Evolutionary conservation across 2,113 vertebrate genomes (phyloP).

Genomic region (Xiphias gladius): DNA sequence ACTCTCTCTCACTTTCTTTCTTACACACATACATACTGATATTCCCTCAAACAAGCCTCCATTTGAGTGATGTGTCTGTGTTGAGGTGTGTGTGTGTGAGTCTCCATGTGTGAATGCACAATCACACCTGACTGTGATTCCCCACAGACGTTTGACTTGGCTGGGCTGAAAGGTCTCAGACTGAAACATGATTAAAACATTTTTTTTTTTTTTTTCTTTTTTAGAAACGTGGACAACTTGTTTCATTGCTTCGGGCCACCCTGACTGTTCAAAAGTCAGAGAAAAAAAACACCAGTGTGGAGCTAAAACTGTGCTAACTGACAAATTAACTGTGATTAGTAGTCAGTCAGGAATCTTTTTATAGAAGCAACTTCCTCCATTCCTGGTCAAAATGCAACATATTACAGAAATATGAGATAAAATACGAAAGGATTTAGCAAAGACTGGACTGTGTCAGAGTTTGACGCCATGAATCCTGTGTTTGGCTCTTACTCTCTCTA

Average conservation of each 20-base stretch:
- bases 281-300: neutral
- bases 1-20: conserved; percentile 12
- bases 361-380: neutral
- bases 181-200: conserved; percentile 5
- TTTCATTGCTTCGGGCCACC: neutral
- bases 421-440: neutral
- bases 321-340: conserved; percentile 22
- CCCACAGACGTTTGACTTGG: conserved; percentile 11
- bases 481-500: neutral
- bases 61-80: conserved; percentile 13
- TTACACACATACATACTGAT: conserved; percentile 19
- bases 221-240: neutral
- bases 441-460: neutral
- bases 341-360: neutral
- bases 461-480: neutral
- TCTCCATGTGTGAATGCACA: conserved; percentile 26
- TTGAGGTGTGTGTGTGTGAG: conserved; percentile 1
- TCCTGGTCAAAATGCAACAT: neutral
- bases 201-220: neutral
- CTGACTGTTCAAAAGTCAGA: neutral
- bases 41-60: conserved; percentile 9
- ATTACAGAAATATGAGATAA: neutral
- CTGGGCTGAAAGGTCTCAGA: neutral
- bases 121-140: conserved; percentile 1
- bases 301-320: neutral